Conservation (phyloP, 2,888 invertebrate species). For the Aromia moschata region DNA sequence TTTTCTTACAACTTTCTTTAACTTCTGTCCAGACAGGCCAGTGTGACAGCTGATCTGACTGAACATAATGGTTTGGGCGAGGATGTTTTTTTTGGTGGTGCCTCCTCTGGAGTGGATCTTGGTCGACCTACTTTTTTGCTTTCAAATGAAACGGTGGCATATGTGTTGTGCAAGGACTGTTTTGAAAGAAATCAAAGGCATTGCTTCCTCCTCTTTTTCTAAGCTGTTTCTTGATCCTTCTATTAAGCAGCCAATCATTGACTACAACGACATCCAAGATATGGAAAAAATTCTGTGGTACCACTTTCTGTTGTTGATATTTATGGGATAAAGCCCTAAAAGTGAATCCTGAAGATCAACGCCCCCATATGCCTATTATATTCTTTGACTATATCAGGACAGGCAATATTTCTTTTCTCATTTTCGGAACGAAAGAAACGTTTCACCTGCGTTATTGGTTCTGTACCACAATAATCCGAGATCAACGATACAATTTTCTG, state of each 20-base stretch:
- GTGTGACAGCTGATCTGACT: constrained; percentile 1
- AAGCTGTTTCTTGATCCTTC: constrained; percentile 1
- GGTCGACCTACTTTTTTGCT: constrained; percentile 2
- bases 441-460: neutral
- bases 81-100: constrained; percentile 2
- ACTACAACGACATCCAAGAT: neutral
- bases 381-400: constrained; percentile 3
- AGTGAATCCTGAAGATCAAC: neutral
- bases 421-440: neutral
- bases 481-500: constrained; percentile 4
- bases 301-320: neutral
- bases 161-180: neutral
- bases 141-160: neutral
- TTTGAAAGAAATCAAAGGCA: constrained; percentile 2
- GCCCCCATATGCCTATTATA: neutral
- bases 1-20: neutral
- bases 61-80: neutral
- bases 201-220: neutral
- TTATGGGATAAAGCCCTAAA: neutral
- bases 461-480: neutral
- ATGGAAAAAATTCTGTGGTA: constrained; percentile 3
- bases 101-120: neutral
- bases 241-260: constrained; percentile 1
- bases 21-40: constrained; percentile 5
- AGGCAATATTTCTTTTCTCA: neutral